Conservation (phyloP, 2,113 vertebrate genomes). For the Strix aluco region DNA sequence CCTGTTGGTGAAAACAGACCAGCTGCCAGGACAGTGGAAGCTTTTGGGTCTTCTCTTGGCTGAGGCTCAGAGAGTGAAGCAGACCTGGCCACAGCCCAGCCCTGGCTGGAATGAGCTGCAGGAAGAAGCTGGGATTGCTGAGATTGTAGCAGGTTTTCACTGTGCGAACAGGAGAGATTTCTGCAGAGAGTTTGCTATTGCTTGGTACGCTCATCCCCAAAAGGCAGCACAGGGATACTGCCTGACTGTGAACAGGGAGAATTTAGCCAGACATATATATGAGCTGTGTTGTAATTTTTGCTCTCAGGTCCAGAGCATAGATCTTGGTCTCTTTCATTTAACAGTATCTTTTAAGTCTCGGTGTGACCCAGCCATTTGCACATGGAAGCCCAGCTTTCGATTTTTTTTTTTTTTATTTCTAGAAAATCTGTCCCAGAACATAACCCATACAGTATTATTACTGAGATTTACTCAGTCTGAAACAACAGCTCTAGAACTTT, state of each 20-base stretch:
- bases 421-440: background rate
- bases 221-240: background rate
- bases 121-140: background rate
- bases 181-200: background rate
- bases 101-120: background rate
- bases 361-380: background rate
- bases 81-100: background rate
- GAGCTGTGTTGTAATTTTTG: background rate
- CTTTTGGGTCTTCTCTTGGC: background rate
- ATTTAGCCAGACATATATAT: background rate
- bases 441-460: background rate
- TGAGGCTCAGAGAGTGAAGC: rapidly evolving
- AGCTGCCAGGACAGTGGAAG: background rate
- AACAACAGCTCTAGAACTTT: background rate
- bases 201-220: background rate
- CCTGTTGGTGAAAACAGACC: background rate
- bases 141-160: background rate
- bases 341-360: background rate
- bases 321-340: background rate
- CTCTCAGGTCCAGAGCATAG: background rate
- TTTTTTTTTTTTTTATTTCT: background rate
- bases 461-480: background rate
- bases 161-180: background rate
- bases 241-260: background rate
- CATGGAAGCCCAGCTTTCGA: background rate